Evolutionary conservation across 2,888 invertebrate species (phyloP), one percentile per base, ranked within the genome.

Genomic region (Elysia crispata): DNA sequence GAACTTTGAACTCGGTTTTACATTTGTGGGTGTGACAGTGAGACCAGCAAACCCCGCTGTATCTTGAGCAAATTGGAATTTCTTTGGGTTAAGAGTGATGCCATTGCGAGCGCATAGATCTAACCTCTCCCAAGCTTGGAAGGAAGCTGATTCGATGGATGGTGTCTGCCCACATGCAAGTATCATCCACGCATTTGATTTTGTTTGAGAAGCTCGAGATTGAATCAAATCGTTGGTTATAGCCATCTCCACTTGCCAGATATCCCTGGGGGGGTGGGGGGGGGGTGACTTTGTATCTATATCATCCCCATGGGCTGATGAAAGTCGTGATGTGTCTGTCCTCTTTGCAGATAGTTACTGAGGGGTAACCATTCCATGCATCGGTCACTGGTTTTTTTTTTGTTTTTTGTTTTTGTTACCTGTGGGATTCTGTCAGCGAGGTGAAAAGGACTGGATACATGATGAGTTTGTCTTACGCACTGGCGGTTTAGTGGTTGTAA

Each of bases 71-170:
- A 87, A 86, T 3, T 69, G 62, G 76, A 87, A 87, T 66, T 86
- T 87, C 13, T 84, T 83, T n/a, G 86, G 85, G 76, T 86, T 87
- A 11, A 87, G 83, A 0, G 79, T 86, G 33, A 87, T 83, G 0
- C 85, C 86, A 76, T 85, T 70, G 23, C 75, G 20, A 33, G 84
- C 84, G 73, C 86, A 87, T 0, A 81, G 76, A 60, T 86, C 83
- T 0, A 85, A 82, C 85, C 84, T 86, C 18, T 79, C 13, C 28
- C 25, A 57, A 62, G 86, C 80, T 69, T 84, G 86, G 18, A 28
- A 66, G 18, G 25, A 66, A 6, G 18, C 6, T 20, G 18, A 15
- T 18, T 64, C 18, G 5, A 5, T 23, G 15, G 3, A 66, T 25
- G 66, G 5, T 66, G 30, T 6, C 66, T 66, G 66, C 66, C 85